These are phyloP conservation scores for Merops nubicus DNA, from an alignment of 2,113 vertebrate genomes.

Conservation along the genomic window DNA sequence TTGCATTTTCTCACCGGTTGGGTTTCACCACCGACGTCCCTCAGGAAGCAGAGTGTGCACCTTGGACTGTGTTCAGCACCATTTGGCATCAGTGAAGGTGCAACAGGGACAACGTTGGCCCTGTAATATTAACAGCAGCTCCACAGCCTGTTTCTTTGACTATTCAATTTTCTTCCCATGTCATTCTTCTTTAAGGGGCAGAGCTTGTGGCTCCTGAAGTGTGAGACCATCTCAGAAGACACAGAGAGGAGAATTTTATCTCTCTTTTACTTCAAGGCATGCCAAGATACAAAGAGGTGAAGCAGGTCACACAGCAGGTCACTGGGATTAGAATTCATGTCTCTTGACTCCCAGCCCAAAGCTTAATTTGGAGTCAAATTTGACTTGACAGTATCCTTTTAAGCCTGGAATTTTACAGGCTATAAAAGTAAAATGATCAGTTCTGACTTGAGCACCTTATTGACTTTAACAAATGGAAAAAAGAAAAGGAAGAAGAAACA, in stretches of 20 bases:
- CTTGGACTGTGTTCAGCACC: neutral
- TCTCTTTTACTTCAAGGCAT: neutral
- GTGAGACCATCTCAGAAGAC: neutral
- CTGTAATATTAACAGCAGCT: rapidly evolving
- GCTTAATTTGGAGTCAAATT: conserved; percentile 57
- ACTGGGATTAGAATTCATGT: neutral
- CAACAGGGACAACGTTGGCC: neutral
- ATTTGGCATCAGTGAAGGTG: neutral
- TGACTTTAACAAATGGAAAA: neutral
- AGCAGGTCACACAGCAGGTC: conserved; percentile 17
- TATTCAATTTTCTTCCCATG: neutral
- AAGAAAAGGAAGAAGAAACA: rapidly evolving
- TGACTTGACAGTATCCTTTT: conserved; percentile 7
- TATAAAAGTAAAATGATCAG: neutral
- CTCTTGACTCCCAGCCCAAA: neutral
- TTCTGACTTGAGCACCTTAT: neutral
- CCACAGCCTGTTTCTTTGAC: neutral
- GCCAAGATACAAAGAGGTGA: neutral
- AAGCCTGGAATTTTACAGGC: conserved; percentile 17
- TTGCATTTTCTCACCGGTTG: neutral
- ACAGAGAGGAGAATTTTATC: neutral
- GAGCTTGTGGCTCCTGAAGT: neutral
- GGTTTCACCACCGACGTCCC: neutral
- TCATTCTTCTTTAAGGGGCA: neutral
- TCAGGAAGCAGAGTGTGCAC: neutral